Evolutionary conservation across 2,113 vertebrate species (phyloP).

Genomic region (Sisor rabdophorus): DNA sequence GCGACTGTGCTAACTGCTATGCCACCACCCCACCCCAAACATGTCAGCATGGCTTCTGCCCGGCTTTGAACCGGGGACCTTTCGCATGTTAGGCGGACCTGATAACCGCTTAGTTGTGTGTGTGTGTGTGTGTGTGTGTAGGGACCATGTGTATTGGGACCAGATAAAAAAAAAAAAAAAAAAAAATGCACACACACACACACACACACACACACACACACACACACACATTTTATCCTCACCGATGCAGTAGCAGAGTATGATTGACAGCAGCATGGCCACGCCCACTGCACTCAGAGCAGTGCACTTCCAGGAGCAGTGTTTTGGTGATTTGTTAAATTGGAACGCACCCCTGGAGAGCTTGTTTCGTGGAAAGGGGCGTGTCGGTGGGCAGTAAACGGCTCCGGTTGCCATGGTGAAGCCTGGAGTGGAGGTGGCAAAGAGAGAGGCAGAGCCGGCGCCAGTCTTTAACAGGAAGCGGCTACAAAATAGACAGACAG

Average conservation of each 20-base stretch:
- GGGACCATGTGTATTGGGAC: neutral
- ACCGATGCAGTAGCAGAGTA: conserved; percentile 97
- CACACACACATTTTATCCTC: too few species aligned
- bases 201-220: too few species aligned
- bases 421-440: conserved; percentile 91
- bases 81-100: too few species aligned
- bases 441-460: conserved; percentile 94
- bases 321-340: conserved; percentile 96
- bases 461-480: conserved; percentile 99
- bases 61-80: too few species aligned
- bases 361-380: conserved; percentile 90
- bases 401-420: conserved; percentile 98
- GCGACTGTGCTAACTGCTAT: too few species aligned
- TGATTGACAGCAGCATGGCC: conserved; percentile 87
- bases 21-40: too few species aligned
- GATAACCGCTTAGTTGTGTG: conserved; percentile 24
- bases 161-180: neutral
- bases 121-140: conserved; percentile 1
- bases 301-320: conserved; percentile 98
- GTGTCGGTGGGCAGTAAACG: conserved; percentile 94
- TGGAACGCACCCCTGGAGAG: conserved; percentile 96
- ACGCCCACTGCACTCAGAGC: conserved; percentile 91
- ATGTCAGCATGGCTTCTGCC: too few species aligned
- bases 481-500: conserved; percentile 67
- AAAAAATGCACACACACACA: conserved; percentile 5